Evolutionary conservation across 2,888 invertebrate genomes (phyloP), one percentile per base, ranked within the genome.

Genomic region (Hipparchia semele): DNA sequence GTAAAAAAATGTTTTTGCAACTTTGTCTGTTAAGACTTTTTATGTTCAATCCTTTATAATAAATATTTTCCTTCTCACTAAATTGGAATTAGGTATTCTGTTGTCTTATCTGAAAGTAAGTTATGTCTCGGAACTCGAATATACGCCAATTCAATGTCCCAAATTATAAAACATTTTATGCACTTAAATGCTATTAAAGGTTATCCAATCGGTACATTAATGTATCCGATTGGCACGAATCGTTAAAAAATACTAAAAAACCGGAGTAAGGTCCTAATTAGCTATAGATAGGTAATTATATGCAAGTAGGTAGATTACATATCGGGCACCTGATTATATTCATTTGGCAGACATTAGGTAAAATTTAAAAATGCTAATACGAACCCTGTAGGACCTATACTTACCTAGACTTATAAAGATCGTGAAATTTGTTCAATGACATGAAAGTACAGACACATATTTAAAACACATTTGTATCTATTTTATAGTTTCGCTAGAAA

Each of bases 171-270:
- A 70, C 82, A 82, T 76, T 82, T 83, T 82, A 80, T 82, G 83
- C 82, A 85, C 83, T 86, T 85, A 82, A 74, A 75, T 68, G 79
- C 82, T 84, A 84, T 86, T 87, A 86, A 84, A 83, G 84, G 83
- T 84, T 87, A 88, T 83, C 84, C 81, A 81, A 83, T 84, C 80
- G 83, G 84, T 79, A 82, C 82, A 82, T 79, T 83, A 85, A 86
- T 83, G 84, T 89, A 88, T 90, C 88, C 90, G 87, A 87, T 87
- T 79, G 81, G 77, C 77, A 79, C 80, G 83, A 84, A 82, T 83
- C 81, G 80, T 84, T 84, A 82, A 81, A 82, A 81, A 79, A 76
- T 74, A 74, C 73, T 77, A 77, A 78, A 75, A 75, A 80, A 80
- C 80, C 77, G 77, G 76, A 77, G 65, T 76, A 66, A 67, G 72